Evolutionary conservation across 2,888 invertebrate genomes (phyloP).

Genomic region (Pristionchus fissidentatus): DNA sequence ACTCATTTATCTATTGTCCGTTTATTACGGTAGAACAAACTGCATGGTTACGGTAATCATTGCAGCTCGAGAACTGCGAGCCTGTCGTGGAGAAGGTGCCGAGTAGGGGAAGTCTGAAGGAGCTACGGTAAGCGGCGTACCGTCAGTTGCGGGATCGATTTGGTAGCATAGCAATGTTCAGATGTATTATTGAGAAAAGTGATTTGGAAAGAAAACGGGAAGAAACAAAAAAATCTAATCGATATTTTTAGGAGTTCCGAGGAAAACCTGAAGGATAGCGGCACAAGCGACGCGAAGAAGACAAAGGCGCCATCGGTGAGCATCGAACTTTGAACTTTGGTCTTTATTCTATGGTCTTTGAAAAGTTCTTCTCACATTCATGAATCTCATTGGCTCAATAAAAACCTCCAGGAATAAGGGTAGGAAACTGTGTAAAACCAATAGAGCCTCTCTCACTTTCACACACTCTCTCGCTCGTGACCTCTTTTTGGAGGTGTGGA

Average conservation of each 20-base stretch:
- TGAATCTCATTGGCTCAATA: too few relatives aligned
- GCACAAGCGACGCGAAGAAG: background rate
- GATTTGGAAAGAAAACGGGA: background rate
- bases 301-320: constrained; percentile 28
- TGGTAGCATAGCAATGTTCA: background rate
- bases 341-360: too few relatives aligned
- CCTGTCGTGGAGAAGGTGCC: constrained; percentile 15
- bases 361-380: background rate
- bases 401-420: background rate
- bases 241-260: constrained; percentile 3
- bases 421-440: background rate
- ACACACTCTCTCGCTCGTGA: background rate
- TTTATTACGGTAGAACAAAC: background rate
- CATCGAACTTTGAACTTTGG: background rate
- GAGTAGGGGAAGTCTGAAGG: constrained; percentile 11
- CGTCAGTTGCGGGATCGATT: background rate
- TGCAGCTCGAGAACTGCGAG: constrained; percentile 33
- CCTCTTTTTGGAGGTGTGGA: background rate
- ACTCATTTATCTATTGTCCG: background rate
- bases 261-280: constrained; percentile 14
- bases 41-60: background rate
- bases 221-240: background rate
- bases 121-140: background rate
- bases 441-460: background rate
- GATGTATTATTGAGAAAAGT: background rate